A percentile compares a stretch with the other conserved stretches of the same genome.
These are phyloP conservation scores for Sinodicranocentrus sp. DNA, from an alignment of 2,888 invertebrate species.

Conservation along the genomic window DNA sequence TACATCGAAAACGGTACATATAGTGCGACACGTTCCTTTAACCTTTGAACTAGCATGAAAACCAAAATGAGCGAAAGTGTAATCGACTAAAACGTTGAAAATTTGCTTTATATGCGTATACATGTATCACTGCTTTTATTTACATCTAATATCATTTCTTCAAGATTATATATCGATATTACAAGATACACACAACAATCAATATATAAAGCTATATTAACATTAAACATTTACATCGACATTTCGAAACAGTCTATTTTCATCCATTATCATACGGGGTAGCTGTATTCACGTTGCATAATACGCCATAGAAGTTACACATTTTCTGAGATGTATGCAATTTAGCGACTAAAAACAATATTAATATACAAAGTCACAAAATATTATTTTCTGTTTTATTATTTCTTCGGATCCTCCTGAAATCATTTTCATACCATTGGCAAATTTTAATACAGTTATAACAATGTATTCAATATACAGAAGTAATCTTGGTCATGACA, in stretches of 20 bases:
- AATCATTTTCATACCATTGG: conserved; percentile 26
- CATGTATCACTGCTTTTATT: conserved; percentile 20
- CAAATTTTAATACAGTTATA: conserved; percentile 7
- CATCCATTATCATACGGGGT: too few species aligned
- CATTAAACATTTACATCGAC: neutral
- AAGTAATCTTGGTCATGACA: conserved; percentile 35
- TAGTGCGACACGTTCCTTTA: too few species aligned
- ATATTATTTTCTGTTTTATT: conserved; percentile 53
- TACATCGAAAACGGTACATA: too few species aligned
- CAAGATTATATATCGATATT: neutral
- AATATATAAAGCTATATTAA: neutral
- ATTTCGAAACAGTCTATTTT: neutral
- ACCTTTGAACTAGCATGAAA: too few species aligned
- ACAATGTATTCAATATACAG: conserved; percentile 16
- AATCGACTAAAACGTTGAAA: too few species aligned
- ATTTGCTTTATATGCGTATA: too few species aligned
- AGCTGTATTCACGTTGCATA: too few species aligned
- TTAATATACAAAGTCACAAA: conserved; percentile 66
- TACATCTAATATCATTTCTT: neutral
- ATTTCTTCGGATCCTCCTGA: conserved; percentile 34
- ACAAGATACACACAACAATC: conserved; percentile 1
- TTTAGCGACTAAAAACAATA: conserved; percentile 28
- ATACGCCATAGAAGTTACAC: too few species aligned
- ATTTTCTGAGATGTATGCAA: neutral
- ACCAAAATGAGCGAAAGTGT: too few species aligned